Conservation (phyloP, 2,113 vertebrate species). For the Isurus oxyrinchus region DNA sequence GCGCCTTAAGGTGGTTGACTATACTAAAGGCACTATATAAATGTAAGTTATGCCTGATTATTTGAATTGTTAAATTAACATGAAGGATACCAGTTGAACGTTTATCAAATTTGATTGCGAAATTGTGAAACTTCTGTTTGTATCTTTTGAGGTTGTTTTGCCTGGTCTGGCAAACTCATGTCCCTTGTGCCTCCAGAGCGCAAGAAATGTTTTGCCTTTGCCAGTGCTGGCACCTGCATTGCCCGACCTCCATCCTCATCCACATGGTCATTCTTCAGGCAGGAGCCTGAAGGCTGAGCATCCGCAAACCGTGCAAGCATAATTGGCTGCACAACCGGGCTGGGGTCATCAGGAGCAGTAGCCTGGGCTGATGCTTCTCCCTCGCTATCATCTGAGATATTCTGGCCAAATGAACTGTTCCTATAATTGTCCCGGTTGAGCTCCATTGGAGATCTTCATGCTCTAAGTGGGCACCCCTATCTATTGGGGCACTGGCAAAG, state of each 20-base stretch:
- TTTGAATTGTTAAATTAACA: not conserved
- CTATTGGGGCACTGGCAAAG: not conserved
- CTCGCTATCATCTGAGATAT: not conserved
- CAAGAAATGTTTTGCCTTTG: too few species aligned
- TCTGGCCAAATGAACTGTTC: not conserved
- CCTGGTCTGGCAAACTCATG: not conserved
- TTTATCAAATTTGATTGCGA: too few species aligned
- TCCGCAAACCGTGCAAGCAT: too few species aligned
- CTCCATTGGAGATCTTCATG: not conserved
- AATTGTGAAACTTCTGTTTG: too few species aligned
- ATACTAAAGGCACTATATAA: not conserved
- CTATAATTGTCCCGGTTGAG: not conserved
- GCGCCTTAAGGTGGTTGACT: not conserved
- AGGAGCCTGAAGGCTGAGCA: too few species aligned
- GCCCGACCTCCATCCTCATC: too few species aligned
- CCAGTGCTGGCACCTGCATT: too few species aligned
- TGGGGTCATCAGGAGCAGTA: not conserved
- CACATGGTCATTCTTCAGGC: too few species aligned
- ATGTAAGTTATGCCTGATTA: not conserved
- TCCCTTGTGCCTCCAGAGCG: too few species aligned
- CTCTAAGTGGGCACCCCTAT: not conserved
- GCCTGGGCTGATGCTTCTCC: not conserved
- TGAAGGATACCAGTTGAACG: too few species aligned
- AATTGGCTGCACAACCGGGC: too few species aligned
- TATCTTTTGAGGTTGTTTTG: not conserved